phyloP scores from a whole-genome alignment of 2,113 vertebrate species.

The Lagopus leucura region DNA sequence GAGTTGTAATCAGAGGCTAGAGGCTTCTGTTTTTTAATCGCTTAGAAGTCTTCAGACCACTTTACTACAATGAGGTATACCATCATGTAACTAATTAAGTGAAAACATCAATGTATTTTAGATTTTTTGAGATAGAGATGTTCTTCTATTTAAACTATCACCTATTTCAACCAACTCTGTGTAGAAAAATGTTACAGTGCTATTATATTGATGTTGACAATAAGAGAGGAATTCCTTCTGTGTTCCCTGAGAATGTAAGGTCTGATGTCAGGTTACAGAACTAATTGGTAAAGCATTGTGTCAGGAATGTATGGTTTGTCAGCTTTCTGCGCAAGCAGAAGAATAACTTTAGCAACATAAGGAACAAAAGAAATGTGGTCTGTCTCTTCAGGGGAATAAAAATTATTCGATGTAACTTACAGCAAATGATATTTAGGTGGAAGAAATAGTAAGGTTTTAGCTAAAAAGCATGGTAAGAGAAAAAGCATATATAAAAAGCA shows the following conservation, averaged over 20 bases:
- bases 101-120: neutral
- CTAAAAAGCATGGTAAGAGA: neutral
- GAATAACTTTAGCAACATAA: neutral
- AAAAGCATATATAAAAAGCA: neutral
- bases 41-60: neutral
- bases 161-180: neutral
- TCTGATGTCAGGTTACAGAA: neutral
- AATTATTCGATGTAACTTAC: neutral
- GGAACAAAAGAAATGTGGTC: neutral
- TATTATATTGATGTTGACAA: neutral
- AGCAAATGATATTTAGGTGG: neutral
- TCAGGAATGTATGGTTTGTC: neutral
- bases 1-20: conserved; percentile 19
- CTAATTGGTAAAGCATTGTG: neutral
- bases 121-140: neutral
- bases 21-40: neutral
- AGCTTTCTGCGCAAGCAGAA: neutral
- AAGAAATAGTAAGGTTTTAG: neutral
- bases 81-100: neutral
- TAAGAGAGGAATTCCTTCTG: neutral
- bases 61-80: neutral
- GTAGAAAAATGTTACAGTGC: neutral
- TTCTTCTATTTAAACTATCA: neutral
- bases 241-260: neutral
- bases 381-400: neutral